Evolutionary conservation across 1,140 invertebrate species (phyloP).

Genomic region (Pseudomyrmex dendroicus): DNA sequence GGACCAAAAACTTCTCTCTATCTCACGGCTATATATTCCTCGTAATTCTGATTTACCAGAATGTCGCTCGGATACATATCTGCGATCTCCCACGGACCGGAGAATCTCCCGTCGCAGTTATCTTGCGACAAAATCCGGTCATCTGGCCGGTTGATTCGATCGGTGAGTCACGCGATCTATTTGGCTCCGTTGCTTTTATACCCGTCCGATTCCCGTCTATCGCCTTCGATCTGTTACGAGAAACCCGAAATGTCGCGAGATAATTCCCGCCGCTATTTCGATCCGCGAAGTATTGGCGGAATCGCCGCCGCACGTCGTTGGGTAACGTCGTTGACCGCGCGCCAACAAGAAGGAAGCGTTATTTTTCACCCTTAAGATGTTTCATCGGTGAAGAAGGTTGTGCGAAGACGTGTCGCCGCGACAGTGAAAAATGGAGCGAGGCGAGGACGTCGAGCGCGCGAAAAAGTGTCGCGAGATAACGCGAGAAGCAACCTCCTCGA

Average conservation of each 20-base stretch:
- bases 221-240: slow-evolving; percentile 9
- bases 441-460: not conserved
- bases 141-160: slow-evolving; percentile 61
- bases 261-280: slow-evolving; percentile 32
- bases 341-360: slow-evolving; percentile 32
- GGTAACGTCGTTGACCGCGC: not conserved
- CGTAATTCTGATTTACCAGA: slow-evolving; percentile 52
- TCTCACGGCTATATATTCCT: not conserved
- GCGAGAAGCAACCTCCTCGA: slow-evolving; percentile 35
- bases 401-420: slow-evolving; percentile 15
- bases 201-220: slow-evolving; percentile 32
- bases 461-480: slow-evolving; percentile 14
- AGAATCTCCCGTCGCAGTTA: slow-evolving; percentile 34
- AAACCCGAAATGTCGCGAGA: not conserved
- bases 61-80: slow-evolving; percentile 40
- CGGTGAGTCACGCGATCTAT: slow-evolving; percentile 59
- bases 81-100: not conserved
- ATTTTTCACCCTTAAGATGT: slow-evolving; percentile 54
- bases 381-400: slow-evolving; percentile 36
- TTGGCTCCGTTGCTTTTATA: slow-evolving; percentile 60
- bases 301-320: not conserved
- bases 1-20: slow-evolving; percentile 20
- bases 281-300: slow-evolving; percentile 1
- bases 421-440: slow-evolving; percentile 46
- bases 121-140: slow-evolving; percentile 61